phyloP scores from a whole-genome alignment of 1,140 invertebrate species.

The Drosophila dunni region DNA sequence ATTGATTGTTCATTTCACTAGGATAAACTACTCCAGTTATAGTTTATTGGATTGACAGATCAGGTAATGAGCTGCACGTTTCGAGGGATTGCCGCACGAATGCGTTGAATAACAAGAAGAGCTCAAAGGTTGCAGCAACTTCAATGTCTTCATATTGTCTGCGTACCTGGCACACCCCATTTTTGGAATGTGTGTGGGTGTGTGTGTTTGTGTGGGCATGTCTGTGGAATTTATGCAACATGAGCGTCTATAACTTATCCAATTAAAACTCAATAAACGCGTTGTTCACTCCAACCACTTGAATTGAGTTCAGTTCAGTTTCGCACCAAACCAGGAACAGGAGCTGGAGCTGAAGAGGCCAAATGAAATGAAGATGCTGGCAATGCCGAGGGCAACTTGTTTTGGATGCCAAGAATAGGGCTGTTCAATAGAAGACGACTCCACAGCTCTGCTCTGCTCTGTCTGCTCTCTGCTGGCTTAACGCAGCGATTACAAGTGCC shows the following conservation, averaged over 20 bases:
- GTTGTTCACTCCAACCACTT: conserved; percentile 22
- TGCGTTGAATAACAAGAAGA: conserved; percentile 42
- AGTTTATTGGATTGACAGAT: conserved; percentile 16
- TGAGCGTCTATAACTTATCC: conserved; percentile 82
- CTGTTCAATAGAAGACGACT: conserved; percentile 65
- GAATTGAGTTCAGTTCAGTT: too few relatives aligned
- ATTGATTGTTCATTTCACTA: conserved; percentile 53
- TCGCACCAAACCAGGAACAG: background rate
- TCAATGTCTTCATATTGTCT: background rate
- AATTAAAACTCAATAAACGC: conserved; percentile 83
- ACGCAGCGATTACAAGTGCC: conserved; percentile 83
- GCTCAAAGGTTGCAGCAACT: conserved; percentile 27
- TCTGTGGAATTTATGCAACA: conserved; percentile 79
- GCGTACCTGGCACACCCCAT: conserved; percentile 21
- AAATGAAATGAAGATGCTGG: conserved; percentile 73
- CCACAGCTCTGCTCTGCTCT: background rate
- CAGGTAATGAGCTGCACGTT: conserved; percentile 73
- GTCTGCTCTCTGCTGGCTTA: conserved; percentile 52
- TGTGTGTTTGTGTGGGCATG: conserved; percentile 51
- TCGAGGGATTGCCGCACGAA: conserved; percentile 62
- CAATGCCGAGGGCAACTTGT: conserved; percentile 41
- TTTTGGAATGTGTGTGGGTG: conserved; percentile 21
- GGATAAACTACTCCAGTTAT: background rate
- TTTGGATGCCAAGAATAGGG: conserved; percentile 29
- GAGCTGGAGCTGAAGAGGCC: conserved; percentile 1